Evolutionary conservation across 2,888 invertebrate species (phyloP), one percentile per base, ranked within the genome.

Genomic region (Hyposoter dolosus): DNA sequence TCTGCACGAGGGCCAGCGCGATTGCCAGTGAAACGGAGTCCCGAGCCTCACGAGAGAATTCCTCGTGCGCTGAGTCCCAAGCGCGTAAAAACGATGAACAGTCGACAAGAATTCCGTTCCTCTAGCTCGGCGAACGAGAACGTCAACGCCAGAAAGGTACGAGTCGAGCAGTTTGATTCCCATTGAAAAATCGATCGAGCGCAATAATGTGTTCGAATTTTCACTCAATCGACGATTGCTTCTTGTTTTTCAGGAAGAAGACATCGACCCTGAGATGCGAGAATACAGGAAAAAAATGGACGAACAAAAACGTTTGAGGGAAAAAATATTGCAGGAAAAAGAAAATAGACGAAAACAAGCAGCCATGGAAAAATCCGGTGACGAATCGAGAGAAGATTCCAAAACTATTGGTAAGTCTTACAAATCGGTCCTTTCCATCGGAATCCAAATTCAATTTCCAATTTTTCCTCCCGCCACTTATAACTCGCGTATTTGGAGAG

Each of bases 281-380:
- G 94, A 95, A 50, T 95, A 95, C 84, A 91, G 94, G 3, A 93
- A 93, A 83, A 94, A 94, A 87, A 93, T 95, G 90, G 95, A 95
- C 87, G 94, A 95, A 82, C 95, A 95, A 86, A 95, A 95, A 87
- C 92, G 93, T 28, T 87, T 94, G 35, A 90, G 95, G n/a, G 95
- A 94, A 85, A 92, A 94, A 86, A 92, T 95, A 65, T 88, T 95
- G 17, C 93, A 93, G 43, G 94, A 94, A 84, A 95, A 95, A 84
- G 95, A 95, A 83, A 94, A 94, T 80, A 90, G 94, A 28, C 90
- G 95, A 68, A 94, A 94, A 88, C 92, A 93, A 88, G 94, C 94
- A 12, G 94, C 94, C 1, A 88, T 94, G 90, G 92, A 94, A 77
- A 93, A 92, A 72, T 92, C 92, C 75, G 89, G 88, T 68, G 92